These are phyloP conservation scores for Perccottus glenii DNA, from an alignment of 2,113 vertebrate species.

Conservation along the genomic window DNA sequence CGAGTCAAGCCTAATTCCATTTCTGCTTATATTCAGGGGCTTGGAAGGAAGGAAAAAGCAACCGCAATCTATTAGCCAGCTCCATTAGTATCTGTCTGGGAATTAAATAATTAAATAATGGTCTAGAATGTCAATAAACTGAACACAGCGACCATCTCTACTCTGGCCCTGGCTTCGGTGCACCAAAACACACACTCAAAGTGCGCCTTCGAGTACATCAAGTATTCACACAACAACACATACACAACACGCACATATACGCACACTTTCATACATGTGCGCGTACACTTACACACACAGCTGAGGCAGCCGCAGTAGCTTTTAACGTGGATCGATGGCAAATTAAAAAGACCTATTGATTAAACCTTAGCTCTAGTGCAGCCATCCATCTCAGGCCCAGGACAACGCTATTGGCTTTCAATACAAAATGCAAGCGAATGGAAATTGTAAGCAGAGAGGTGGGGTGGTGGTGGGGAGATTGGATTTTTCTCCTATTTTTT, in stretches of 20 bases:
- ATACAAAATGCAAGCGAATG: conserved; percentile 86
- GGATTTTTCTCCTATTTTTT: conserved; percentile 47
- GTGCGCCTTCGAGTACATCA: conserved; percentile 33
- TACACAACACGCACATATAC: conserved; percentile 5
- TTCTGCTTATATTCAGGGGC: conserved; percentile 76
- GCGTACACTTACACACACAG: conserved; percentile 21
- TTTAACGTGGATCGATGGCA: conserved; percentile 86
- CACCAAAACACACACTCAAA: conserved; percentile 31
- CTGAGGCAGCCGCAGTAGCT: conserved; percentile 75
- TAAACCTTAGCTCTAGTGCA: conserved; percentile 85
- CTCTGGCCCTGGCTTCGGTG: conserved; percentile 13
- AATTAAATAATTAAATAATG: conserved; percentile 85
- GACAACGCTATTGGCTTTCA: conserved; percentile 84
- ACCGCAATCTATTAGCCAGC: conserved; percentile 81
- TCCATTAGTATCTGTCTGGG: conserved; percentile 83
- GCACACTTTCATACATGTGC: conserved; percentile 5
- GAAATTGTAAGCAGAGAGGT: conserved; percentile 80
- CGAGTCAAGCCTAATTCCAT: conserved; percentile 73
- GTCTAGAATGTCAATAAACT: conserved; percentile 80
- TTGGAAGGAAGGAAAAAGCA: conserved; percentile 64
- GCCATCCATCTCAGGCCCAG: conserved; percentile 81
- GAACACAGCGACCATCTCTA: conserved; percentile 72
- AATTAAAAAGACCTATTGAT: conserved; percentile 88
- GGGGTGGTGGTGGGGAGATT: conserved; percentile 44
- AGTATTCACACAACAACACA: conserved; percentile 35